Evolutionary conservation across 2,113 vertebrate species (phyloP).

Genomic region (Xenopus tropicalis): UCB_Xtro_10.0 CM004449.2:705501-706000

Average conservation of each 20-base stretch:
- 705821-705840: too few relatives aligned
- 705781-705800: background rate
- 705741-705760: background rate
- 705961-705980: background rate
- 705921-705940: background rate
- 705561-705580: too few relatives aligned
- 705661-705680: background rate
- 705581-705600: background rate
- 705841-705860: conserved; percentile 24
- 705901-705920: background rate
- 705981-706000: background rate
- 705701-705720: conserved; percentile 26
- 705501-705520: too few relatives aligned
- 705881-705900: background rate
- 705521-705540: too few relatives aligned
- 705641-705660: too few relatives aligned
- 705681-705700: background rate
- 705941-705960: background rate
- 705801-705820: background rate
- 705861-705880: conserved; percentile 33
- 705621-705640: too few relatives aligned
- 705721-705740: background rate
- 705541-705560: too few relatives aligned
- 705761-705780: background rate
- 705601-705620: too few relatives aligned